Conservation (phyloP, 2,113 vertebrate genomes). For the Coracopsis vasa region DNA sequence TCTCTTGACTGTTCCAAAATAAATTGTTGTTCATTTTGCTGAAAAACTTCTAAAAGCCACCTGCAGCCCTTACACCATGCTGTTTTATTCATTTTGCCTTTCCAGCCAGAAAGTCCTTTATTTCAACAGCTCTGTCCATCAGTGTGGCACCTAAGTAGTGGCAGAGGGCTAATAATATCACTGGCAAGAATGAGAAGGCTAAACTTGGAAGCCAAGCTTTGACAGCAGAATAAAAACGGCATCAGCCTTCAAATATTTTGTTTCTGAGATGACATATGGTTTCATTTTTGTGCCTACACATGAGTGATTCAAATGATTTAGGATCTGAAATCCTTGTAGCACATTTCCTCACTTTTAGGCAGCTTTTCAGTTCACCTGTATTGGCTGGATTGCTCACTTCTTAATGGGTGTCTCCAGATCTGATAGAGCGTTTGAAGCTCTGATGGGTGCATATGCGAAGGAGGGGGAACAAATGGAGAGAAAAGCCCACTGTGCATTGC, state of each 20-base stretch:
- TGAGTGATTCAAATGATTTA: not conserved
- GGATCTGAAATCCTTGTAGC: conserved; percentile 24
- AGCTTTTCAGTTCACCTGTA: not conserved
- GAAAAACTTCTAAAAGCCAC: conserved; percentile 22
- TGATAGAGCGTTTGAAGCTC: not conserved
- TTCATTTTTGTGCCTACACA: not conserved
- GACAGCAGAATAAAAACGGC: not conserved
- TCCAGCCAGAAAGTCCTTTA: not conserved
- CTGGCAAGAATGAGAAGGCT: not conserved
- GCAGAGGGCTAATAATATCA: conserved; percentile 28
- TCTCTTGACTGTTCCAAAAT: conserved; percentile 5
- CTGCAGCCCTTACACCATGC: conserved; percentile 11
- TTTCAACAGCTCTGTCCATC: conserved; percentile 26
- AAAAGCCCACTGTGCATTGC: not conserved
- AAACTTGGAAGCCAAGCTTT: conserved; percentile 13
- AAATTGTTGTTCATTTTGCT: conserved; percentile 32
- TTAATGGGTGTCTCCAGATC: conserved; percentile 17
- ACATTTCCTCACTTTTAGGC: conserved; percentile 19
- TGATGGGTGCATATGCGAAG: not conserved
- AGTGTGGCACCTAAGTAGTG: not conserved
- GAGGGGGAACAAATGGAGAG: not conserved
- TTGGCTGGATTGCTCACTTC: not conserved
- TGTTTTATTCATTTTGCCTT: conserved; percentile 29
- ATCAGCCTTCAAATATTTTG: conserved; percentile 39
- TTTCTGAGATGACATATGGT: conserved; percentile 1